phyloP scores from a whole-genome alignment of 1,140 invertebrate species.

The Pollicipes pollicipes region DNA sequence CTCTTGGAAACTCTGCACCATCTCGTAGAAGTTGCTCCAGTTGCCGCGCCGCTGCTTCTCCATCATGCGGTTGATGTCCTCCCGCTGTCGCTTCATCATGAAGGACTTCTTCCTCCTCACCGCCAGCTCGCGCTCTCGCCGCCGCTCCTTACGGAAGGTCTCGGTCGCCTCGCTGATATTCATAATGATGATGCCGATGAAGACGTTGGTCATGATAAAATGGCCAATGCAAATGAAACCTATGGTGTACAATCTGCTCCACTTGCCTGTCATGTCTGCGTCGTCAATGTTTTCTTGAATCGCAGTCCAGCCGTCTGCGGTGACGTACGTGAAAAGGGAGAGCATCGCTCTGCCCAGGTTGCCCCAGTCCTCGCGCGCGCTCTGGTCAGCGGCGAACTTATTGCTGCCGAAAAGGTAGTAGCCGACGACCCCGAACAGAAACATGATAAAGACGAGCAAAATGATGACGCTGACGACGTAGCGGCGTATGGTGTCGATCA shows the following conservation, averaged over 20 bases:
- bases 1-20: not conserved
- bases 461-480: not conserved
- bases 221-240: conserved; percentile 21
- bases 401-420: not conserved
- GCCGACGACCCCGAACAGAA: not conserved
- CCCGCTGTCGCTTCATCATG: not conserved
- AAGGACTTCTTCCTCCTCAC: not conserved
- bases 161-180: conserved; percentile 24
- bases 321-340: not conserved
- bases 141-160: conserved; percentile 9
- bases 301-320: not conserved
- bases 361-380: not conserved
- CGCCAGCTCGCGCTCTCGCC: not conserved
- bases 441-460: not conserved
- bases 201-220: conserved; percentile 24
- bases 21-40: not conserved
- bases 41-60: not conserved
- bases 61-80: not conserved
- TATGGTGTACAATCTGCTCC: not conserved
- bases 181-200: conserved; percentile 24
- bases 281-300: not conserved
- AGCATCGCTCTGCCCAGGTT: not conserved
- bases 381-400: not conserved
- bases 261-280: not conserved
- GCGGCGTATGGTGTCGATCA: not conserved